Evolutionary conservation across 2,888 invertebrate genomes (phyloP).

Genomic region (Eupithecia subfuscata): DNA sequence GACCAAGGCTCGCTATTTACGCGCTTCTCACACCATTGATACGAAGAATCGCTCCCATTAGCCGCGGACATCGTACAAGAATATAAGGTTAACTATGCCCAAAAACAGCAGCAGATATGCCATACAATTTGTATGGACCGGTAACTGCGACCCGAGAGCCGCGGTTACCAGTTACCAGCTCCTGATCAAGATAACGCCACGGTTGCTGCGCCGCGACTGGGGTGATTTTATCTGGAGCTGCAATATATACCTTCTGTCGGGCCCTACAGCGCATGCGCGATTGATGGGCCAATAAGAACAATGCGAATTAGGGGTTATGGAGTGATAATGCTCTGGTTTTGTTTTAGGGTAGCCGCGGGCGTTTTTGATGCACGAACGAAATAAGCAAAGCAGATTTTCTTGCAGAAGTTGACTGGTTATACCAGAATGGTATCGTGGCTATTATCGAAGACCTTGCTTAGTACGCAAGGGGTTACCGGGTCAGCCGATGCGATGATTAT

Average conservation of each 20-base stretch:
- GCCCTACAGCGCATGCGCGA: conserved; percentile 68
- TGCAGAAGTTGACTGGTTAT: conserved; percentile 7
- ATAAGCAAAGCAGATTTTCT: conserved; percentile 11
- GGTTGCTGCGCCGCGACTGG: conserved; percentile 69
- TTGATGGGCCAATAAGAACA: conserved; percentile 79
- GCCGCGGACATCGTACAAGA: conserved; percentile 72
- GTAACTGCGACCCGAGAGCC: conserved; percentile 51
- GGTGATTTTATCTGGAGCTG: conserved; percentile 70
- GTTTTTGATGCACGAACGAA: conserved; percentile 25
- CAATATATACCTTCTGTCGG: conserved; percentile 67
- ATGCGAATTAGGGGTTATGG: conserved; percentile 64
- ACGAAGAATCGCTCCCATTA: conserved; percentile 77
- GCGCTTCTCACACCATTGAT: conserved; percentile 69
- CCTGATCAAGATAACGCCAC: conserved; percentile 75
- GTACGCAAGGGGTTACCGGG: conserved; percentile 24
- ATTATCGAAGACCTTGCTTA: conserved; percentile 25
- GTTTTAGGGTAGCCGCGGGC: conserved; percentile 26
- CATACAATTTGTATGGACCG: conserved; percentile 82
- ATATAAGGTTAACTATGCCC: conserved; percentile 82
- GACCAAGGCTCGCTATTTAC: conserved; percentile 51
- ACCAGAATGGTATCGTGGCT: conserved; percentile 22
- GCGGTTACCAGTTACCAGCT: conserved; percentile 63
- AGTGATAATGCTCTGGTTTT: conserved; percentile 40
- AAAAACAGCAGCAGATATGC: conserved; percentile 79
- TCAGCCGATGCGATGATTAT: conserved; percentile 22